A percentile compares a stretch with the other conserved stretches of the same genome.
Evolutionary conservation across 2,113 vertebrate genomes (phyloP).

Genomic region (Dromaius novaehollandiae): DNA sequence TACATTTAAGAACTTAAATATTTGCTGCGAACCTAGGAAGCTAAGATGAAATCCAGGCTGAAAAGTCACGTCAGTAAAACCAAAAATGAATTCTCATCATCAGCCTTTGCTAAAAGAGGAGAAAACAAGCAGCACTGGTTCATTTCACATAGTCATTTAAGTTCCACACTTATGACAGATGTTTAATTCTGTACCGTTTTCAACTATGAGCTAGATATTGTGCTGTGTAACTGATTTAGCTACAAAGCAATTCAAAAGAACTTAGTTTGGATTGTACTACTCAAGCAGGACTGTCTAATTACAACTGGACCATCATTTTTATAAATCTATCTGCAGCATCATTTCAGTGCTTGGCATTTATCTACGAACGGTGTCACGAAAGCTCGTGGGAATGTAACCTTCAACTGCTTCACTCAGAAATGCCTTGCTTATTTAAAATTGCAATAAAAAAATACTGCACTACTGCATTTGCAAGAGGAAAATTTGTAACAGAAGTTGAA

Average conservation of each 20-base stretch:
- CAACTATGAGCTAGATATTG: constrained; percentile 5
- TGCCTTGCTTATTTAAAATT: constrained; percentile 41
- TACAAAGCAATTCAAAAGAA: neutral
- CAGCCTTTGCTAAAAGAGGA: neutral
- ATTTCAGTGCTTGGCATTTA: neutral
- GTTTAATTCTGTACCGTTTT: constrained; percentile 38
- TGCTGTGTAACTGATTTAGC: constrained; percentile 18
- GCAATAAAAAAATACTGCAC: neutral
- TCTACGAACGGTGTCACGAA: neutral
- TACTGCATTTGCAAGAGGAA: neutral
- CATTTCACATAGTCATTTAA: neutral
- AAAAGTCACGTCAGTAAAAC: neutral
- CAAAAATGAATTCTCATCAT: neutral
- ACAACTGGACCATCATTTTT: constrained; percentile 46
- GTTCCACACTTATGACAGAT: neutral
- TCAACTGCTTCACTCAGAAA: constrained; percentile 32
- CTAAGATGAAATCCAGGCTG: neutral
- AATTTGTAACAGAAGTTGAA: neutral
- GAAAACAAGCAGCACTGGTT: neutral
- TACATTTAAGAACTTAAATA: neutral
- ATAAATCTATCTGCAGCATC: constrained; percentile 5
- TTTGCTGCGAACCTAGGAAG: neutral
- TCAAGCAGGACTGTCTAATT: constrained; percentile 49
- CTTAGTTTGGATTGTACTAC: constrained; percentile 49
- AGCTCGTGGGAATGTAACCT: neutral